These are phyloP conservation scores for Ardeotis arabs DNA, from an alignment of 2,113 vertebrate genomes.

Conservation along the genomic window DNA sequence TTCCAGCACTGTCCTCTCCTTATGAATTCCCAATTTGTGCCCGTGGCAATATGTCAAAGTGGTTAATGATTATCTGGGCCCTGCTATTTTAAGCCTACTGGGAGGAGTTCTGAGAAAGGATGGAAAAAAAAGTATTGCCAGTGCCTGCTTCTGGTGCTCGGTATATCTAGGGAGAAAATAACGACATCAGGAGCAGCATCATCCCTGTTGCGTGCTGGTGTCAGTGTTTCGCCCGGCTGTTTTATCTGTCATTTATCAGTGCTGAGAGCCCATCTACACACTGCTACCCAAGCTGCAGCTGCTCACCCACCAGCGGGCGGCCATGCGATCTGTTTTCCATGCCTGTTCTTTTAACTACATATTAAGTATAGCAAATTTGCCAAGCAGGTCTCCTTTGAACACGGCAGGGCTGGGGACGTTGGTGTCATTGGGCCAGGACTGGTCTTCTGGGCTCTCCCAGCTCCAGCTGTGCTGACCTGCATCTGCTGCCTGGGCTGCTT, in stretches of 20 bases:
- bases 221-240: not conserved
- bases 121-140: not conserved
- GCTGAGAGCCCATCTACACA: not conserved
- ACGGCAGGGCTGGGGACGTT: not conserved
- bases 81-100: slow-evolving; percentile 36
- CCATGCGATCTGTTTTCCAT: not conserved
- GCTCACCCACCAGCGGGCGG: not conserved
- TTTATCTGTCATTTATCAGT: not conserved
- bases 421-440: not conserved
- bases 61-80: slow-evolving; percentile 9
- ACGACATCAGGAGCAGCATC: not conserved
- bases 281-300: not conserved
- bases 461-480: not conserved
- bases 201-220: not conserved
- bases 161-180: not conserved
- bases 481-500: not conserved
- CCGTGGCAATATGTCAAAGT: not conserved
- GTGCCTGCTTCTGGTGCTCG: fast-evolving
- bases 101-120: slow-evolving; percentile 7
- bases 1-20: not conserved
- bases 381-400: not conserved
- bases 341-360: not conserved
- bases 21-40: not conserved
- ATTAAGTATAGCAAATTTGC: not conserved
- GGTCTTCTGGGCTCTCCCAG: not conserved